Conservation (phyloP, 2,888 invertebrate species). For the Sepiola atlantica region DNA sequence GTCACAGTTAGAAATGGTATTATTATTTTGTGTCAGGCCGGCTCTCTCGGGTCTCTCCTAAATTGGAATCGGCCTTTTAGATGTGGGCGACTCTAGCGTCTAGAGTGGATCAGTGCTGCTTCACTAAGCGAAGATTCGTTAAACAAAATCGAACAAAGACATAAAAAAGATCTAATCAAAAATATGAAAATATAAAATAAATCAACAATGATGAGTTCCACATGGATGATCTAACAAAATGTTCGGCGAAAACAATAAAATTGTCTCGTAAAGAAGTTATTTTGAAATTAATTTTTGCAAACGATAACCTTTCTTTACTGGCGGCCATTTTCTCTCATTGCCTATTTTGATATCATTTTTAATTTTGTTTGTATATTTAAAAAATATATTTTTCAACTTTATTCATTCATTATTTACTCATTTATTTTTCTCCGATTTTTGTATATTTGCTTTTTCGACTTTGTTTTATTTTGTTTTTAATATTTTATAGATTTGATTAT, state of each 20-base stretch:
- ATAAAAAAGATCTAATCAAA: background rate
- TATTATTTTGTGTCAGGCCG: background rate
- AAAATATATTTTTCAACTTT: background rate
- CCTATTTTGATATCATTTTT: background rate
- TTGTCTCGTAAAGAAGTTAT: background rate
- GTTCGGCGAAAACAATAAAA: background rate
- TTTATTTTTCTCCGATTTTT: background rate
- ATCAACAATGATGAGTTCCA: background rate
- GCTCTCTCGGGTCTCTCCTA: background rate
- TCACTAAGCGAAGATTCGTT: background rate
- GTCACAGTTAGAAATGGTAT: background rate
- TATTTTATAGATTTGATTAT: background rate
- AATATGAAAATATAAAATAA: background rate
- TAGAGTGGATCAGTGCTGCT: background rate
- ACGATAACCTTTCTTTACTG: background rate
- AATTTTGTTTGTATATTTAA: no score
- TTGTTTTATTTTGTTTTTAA: background rate
- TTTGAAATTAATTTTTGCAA: background rate
- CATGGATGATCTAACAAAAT: background rate
- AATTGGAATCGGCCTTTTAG: background rate
- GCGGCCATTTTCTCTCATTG: background rate
- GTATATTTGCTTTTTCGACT: background rate
- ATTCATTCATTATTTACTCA: background rate
- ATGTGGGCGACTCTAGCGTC: background rate
- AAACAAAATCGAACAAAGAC: background rate